Evolutionary conservation across 2,797 vertebrate genomes (phyloP).

Genomic region (Phaenicophaeus curvirostris): DNA sequence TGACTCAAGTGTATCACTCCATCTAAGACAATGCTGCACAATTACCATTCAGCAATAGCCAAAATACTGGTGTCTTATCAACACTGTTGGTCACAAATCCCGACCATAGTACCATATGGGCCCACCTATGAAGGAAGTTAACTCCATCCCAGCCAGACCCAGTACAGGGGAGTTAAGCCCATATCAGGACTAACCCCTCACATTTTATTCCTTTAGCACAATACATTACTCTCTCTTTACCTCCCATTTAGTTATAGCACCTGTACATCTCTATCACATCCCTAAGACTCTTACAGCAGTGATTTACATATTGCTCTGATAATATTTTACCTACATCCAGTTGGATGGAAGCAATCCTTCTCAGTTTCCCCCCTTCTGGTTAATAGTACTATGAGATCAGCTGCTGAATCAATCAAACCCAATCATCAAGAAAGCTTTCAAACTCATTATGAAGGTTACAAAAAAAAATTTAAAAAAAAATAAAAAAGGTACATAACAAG

Average conservation of each 20-base stretch:
- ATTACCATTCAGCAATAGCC: too few relatives aligned
- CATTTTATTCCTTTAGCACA: not conserved
- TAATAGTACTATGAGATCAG: not conserved
- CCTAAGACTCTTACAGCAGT: not conserved
- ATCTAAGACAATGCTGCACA: too few relatives aligned
- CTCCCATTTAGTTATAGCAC: not conserved
- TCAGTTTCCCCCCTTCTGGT: not conserved
- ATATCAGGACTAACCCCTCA: too few relatives aligned
- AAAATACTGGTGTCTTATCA: too few relatives aligned
- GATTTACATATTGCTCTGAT: not conserved
- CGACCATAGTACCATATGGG: not conserved
- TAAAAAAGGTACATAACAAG: not conserved
- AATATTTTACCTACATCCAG: not conserved
- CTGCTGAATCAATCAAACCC: not conserved
- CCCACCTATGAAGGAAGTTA: not conserved
- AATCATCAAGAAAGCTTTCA: not conserved
- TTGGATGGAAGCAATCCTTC: not conserved
- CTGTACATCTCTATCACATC: not conserved
- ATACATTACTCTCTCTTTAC: not conserved
- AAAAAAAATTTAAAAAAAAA: not conserved
- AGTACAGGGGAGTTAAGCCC: not conserved
- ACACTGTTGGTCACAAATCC: too few relatives aligned
- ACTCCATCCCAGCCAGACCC: not conserved
- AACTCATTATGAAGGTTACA: not conserved
- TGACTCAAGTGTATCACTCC: too few relatives aligned